Base-by-base conservation (phyloP, 37 sponge, comb jelly and placozoan genomes). In the Haliclona indistincta region DNA sequence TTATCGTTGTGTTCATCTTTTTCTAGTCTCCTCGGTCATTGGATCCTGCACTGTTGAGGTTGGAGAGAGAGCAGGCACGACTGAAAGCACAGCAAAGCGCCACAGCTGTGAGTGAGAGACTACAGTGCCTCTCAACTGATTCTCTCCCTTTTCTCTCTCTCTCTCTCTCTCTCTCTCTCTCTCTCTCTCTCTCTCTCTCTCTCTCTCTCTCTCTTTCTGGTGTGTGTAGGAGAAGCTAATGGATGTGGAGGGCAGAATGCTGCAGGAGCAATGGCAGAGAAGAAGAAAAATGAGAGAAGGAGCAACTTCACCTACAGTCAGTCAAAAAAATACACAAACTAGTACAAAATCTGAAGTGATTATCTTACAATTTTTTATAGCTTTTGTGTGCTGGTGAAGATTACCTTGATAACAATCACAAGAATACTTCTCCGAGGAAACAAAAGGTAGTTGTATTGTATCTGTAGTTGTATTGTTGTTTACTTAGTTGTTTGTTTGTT, bases 71-170 rank as follows among this genome's bases (percentile, higher is more conserved):
- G 38, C 74, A 73, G 22, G 39, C 60, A 17, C 20, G 55, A 11
- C 15, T 73, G 56, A 26, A 23, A 52, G 38, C 74, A 10, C 23
- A 32, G 17, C 74, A 73, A 52, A 32, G 37, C n/a, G 0, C 55
- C 15, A 55, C 74, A 56, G 40, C 32, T 33, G 74, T 73, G 33
- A 39, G 70, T 36, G 37, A 19, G 67, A 67, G 67, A 38, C n/a
- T n/a, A n/a, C n/a, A n/a, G 36, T 30, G 20, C 51, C 65, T 63
- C 65, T 62, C 76, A 33, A 42, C 15, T 45, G 64, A 43, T 22
- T 63, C 64, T 45, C 33, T 40, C 62, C 39, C 37, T 39, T 44
- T 53, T 44, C 13, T 8, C 26, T 42, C 52, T 44, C 52, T 37
- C 11, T 11, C 3, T 20, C 69, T 25, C 44, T 39, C 45, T 33